These are phyloP conservation scores for Neoseiulus cucumeris DNA, from an alignment of 1,140 invertebrate species.

Conservation along the genomic window DNA sequence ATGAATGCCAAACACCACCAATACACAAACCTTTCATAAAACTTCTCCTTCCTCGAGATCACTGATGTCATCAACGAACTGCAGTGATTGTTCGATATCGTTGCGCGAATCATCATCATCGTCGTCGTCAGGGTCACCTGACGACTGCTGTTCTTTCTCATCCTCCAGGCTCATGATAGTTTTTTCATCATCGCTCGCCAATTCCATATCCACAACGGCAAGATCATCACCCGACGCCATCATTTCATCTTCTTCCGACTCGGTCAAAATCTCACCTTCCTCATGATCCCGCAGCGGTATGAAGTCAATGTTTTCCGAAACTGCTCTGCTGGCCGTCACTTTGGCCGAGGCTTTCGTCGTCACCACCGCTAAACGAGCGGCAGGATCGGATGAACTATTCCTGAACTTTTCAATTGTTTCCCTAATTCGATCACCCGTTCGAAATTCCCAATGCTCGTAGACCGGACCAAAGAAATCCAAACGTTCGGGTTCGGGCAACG, in stretches of 20 bases:
- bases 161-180: neutral
- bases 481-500: neutral
- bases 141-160: neutral
- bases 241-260: neutral
- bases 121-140: neutral
- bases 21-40: neutral
- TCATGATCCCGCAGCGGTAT: neutral
- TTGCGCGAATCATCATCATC: neutral
- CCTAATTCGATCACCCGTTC: neutral
- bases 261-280: neutral
- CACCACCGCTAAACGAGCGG: too few relatives aligned
- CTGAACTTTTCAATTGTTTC: neutral
- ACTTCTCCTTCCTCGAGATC: slow-evolving; percentile 8
- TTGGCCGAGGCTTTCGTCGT: neutral
- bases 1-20: too few relatives aligned
- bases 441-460: slow-evolving; percentile 9
- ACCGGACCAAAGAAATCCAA: neutral
- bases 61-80: neutral
- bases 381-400: too few relatives aligned
- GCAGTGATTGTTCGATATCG: neutral
- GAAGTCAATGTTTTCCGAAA: neutral
- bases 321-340: neutral
- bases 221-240: neutral
- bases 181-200: neutral
- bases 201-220: neutral